Conservation (phyloP, 30 jellyfish, hydroid and myxozoan genomes). For the Hydractinia echinata region DNA sequence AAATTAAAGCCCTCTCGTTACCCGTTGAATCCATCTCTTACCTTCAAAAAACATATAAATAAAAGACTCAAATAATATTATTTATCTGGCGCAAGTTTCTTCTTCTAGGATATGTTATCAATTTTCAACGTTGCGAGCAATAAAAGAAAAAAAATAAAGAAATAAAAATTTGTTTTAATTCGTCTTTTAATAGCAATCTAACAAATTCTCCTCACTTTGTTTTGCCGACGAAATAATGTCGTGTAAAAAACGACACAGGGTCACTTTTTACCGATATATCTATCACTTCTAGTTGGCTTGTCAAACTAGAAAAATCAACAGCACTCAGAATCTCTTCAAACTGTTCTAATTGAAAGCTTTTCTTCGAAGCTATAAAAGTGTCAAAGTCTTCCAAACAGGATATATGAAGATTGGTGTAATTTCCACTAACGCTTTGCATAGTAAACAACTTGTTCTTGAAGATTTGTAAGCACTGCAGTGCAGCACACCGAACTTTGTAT, state of each 20-base stretch:
- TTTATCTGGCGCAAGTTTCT: too few relatives aligned
- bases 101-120: too few relatives aligned
- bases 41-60: too few relatives aligned
- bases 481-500: not conserved
- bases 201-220: constrained; percentile 20
- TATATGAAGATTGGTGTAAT: not conserved
- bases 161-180: too few relatives aligned
- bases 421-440: not conserved
- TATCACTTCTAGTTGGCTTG: not conserved
- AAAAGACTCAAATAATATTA: too few relatives aligned
- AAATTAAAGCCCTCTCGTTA: too few relatives aligned
- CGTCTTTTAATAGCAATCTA: constrained; percentile 31
- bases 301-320: constrained; percentile 1
- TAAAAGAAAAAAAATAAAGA: too few relatives aligned
- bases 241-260: constrained; percentile 26
- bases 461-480: not conserved
- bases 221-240: constrained; percentile 31
- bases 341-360: too few relatives aligned
- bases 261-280: constrained; percentile 30
- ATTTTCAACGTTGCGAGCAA: too few relatives aligned
- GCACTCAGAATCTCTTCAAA: too few relatives aligned
- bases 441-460: not conserved
- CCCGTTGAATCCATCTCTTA: too few relatives aligned
- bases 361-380: not conserved
- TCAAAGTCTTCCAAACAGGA: constrained; percentile 9